A percentile compares a stretch with the other conserved stretches of the same genome.
Conservation (phyloP, 2,888 invertebrate genomes). For the Brenthis ino region DNA sequence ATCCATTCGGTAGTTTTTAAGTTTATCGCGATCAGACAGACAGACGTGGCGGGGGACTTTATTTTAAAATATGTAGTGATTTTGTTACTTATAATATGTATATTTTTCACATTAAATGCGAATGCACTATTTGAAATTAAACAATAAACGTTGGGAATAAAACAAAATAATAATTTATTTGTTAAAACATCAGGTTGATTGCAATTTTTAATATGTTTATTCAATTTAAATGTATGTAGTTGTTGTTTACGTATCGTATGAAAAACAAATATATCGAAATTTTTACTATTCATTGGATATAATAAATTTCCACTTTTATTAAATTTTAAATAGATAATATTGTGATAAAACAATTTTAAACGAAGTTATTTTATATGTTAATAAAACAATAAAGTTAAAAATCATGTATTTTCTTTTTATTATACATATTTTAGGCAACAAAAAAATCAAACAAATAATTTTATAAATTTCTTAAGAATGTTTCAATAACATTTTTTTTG, state of each 20-base stretch:
- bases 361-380: no score
- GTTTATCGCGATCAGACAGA: no score
- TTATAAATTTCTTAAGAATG: no score
- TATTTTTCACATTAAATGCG: background rate
- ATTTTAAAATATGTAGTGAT: no score
- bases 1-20: no score
- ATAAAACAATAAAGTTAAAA: no score
- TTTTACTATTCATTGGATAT: background rate
- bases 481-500: no score
- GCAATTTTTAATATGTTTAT: constrained; percentile 9
- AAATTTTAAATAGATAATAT: background rate
- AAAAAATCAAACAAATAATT: no score
- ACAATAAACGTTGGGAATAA: background rate
- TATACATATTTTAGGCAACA: no score
- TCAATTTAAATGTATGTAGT: background rate
- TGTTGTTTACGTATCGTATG: background rate
- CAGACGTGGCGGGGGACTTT: no score
- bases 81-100: no score
- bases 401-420: no score
- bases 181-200: background rate
- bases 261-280: background rate
- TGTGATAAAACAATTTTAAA: background rate
- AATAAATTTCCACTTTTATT: background rate
- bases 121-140: background rate
- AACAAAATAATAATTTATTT: constrained; percentile 3